Evolutionary conservation across 2,113 vertebrate species (phyloP), one percentile per base, ranked within the genome.

Genomic region (Chamaea fasciata): DNA sequence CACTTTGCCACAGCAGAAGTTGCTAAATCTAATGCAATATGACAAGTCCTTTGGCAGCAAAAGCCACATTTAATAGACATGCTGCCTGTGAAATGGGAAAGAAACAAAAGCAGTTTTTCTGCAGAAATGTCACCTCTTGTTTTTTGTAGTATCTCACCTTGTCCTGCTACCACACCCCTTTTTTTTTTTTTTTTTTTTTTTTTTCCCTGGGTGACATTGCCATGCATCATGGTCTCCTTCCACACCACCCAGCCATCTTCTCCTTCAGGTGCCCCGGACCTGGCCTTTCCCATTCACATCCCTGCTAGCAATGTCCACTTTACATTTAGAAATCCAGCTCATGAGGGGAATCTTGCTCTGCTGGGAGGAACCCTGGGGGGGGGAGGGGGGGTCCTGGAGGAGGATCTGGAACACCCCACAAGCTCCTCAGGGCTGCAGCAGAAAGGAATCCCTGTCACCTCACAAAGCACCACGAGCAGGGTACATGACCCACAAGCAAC

Each of bases 11-110:
- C 96, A 97, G 95, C 94, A 97, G 96, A 96, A 97, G 92, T 97
- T 97, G 97, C 97, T 97, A 97, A 97, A 97, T 92, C 96, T 97
- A 97, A 97, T 97, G 94, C 91, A 97, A 97, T 97, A 97, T 97
- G 97, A 97, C 97, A 97, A 97, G 96, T 97, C 94, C 97, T 97
- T 97, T 97, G 97, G 96, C 97, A 97, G 95, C 91, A 95, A 95
- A 97, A 97, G 95, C 96, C 96, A 96, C 88, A 55, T 97, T 97
- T 95, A 96, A 95, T 96, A 97, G 97, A 97, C 90, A 91, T 63
- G 80, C 94, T 95, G 94, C 91, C 96, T 95, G 90, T 94, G 94
- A 96, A 97, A 97, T 78, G 92, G 56, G 90, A 92, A 94, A 95
- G 92, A 87, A 94, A 85, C 77, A 96, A 96, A 94, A 70, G 87